Conservation (phyloP, 2,888 invertebrate species). For the Apodemia duryi region DNA sequence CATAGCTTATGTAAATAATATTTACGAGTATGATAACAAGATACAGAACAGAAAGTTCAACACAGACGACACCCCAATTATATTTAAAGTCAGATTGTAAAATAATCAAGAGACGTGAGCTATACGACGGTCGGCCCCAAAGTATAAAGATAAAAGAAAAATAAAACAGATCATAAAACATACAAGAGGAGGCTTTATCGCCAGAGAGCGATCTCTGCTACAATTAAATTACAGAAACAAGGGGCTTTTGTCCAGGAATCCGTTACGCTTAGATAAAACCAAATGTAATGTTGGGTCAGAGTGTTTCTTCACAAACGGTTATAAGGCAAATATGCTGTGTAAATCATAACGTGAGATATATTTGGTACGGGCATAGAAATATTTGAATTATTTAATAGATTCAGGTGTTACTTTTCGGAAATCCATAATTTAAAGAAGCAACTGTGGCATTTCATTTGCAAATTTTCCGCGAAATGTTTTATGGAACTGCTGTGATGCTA, state of each 20-base stretch:
- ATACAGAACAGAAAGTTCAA: neutral
- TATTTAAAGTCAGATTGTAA: slow-evolving; percentile 3
- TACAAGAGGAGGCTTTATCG: slow-evolving; percentile 14
- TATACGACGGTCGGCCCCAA: slow-evolving; percentile 2
- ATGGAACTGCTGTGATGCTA: no score
- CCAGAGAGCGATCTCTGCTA: neutral
- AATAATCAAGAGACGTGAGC: slow-evolving; percentile 10
- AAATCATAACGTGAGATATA: neutral
- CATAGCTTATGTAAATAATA: neutral
- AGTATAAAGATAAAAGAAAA: slow-evolving; percentile 13
- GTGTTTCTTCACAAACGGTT: neutral
- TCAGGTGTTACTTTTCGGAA: no score
- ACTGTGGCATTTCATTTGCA: no score
- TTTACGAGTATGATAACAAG: neutral
- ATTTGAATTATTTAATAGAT: no score
- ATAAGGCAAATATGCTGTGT: neutral
- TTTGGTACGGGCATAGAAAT: no score
- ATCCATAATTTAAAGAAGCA: no score
- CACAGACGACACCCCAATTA: slow-evolving; percentile 1
- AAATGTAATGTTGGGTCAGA: neutral
- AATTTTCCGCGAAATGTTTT: no score
- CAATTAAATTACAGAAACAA: slow-evolving; percentile 15
- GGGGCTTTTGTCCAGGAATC: slow-evolving; percentile 1
- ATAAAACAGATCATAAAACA: slow-evolving; percentile 15
- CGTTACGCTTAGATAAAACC: slow-evolving; percentile 4